phyloP scores from a whole-genome alignment of 2,888 invertebrate genomes.

The Ophion ellenae region DNA sequence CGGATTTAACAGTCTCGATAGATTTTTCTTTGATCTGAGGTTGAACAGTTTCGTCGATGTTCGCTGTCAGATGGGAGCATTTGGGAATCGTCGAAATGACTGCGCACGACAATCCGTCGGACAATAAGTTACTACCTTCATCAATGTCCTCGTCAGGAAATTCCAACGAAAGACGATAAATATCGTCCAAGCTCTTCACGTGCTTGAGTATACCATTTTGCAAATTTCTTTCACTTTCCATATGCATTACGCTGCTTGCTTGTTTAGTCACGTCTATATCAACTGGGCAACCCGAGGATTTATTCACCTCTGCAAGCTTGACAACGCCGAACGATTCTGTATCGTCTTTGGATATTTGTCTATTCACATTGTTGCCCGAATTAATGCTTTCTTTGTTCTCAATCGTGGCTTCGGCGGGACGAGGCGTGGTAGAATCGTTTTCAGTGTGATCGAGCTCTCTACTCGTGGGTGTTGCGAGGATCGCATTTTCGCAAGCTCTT shows the following conservation, averaged over 20 bases:
- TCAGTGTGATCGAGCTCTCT: slow-evolving; percentile 17
- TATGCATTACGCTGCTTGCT: background rate
- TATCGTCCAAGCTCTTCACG: slow-evolving; percentile 58
- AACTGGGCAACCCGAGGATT: background rate
- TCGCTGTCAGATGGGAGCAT: slow-evolving; percentile 71
- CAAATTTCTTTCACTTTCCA: background rate
- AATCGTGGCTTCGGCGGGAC: background rate
- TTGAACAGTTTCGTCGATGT: slow-evolving; percentile 42
- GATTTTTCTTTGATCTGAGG: slow-evolving; percentile 20
- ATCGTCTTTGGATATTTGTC: background rate
- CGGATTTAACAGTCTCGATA: background rate
- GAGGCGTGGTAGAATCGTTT: slow-evolving; percentile 13
- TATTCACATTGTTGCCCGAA: background rate
- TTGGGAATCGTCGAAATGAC: slow-evolving; percentile 79
- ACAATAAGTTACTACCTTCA: slow-evolving; percentile 30
- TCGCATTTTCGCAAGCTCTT: slow-evolving; percentile 50
- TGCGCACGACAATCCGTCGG: slow-evolving; percentile 68
- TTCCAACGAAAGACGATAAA: slow-evolving; percentile 38
- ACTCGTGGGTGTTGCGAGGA: slow-evolving; percentile 61
- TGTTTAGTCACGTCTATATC: background rate
- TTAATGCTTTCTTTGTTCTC: background rate
- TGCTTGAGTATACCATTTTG: slow-evolving; percentile 39
- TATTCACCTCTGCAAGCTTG: slow-evolving; percentile 4
- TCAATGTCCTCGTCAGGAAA: slow-evolving; percentile 38
- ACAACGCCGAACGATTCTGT: background rate